Percentiles rank a stretch among this genome's conserved stretches.
These are phyloP conservation scores for Phalacrocorax pelagicus DNA, from an alignment of 2,113 vertebrate species.

Conservation along the genomic window DNA sequence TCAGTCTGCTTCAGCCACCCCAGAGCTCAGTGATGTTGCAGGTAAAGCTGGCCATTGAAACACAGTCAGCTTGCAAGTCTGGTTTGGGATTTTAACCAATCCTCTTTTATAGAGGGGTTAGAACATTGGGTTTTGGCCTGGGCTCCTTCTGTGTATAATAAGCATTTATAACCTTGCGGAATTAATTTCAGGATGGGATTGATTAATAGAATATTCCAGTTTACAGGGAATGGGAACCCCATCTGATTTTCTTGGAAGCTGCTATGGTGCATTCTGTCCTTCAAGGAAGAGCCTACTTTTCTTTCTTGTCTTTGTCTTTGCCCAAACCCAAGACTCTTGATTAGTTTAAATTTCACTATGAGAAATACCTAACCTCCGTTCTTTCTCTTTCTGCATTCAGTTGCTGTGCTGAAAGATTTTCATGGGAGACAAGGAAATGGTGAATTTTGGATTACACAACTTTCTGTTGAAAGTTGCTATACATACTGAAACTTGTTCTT, in stretches of 20 bases:
- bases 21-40: not conserved
- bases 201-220: not conserved
- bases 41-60: not conserved
- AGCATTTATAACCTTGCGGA: not conserved
- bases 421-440: not conserved
- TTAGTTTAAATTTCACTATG: not conserved
- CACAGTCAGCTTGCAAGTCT: not conserved
- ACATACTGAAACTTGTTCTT: not conserved
- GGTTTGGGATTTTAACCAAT: not conserved
- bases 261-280: not conserved
- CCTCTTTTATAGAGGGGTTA: not conserved
- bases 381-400: not conserved
- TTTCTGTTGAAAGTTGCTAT: not conserved
- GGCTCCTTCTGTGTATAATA: not conserved
- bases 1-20: not conserved
- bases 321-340: not conserved
- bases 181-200: not conserved
- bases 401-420: not conserved
- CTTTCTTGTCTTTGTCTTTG: not conserved
- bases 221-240: not conserved
- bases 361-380: not conserved
- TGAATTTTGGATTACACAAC: not conserved
- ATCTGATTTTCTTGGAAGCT: not conserved
- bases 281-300: not conserved
- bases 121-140: not conserved